Evolutionary conservation across 2,113 vertebrate species (phyloP).

Genomic region (Phalacrocorax pelagicus): DNA sequence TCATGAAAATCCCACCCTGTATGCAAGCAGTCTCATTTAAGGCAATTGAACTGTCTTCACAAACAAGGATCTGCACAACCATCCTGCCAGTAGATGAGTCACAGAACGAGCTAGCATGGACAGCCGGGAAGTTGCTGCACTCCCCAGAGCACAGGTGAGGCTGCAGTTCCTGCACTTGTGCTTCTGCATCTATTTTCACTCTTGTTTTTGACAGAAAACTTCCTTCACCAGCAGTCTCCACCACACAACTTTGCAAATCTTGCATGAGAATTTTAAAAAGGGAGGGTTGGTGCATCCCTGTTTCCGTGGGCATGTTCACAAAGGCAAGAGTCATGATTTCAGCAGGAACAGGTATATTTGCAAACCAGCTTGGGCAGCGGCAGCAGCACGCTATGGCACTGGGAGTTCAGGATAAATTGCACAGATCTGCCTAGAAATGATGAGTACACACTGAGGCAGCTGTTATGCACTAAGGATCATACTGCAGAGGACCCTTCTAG

Average conservation of each 20-base stretch:
- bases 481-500: neutral
- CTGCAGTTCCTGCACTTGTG: neutral
- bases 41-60: neutral
- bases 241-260: neutral
- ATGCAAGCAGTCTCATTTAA: neutral
- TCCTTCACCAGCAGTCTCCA: neutral
- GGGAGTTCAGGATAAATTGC: neutral
- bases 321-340: neutral
- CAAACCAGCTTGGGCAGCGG: neutral
- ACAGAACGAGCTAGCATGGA: fast-evolving
- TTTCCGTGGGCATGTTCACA: neutral
- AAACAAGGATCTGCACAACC: neutral
- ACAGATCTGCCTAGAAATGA: neutral
- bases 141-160: neutral
- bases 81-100: neutral
- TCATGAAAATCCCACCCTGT: neutral
- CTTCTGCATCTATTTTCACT: neutral
- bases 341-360: neutral
- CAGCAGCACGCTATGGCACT: neutral
- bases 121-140: neutral
- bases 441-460: neutral
- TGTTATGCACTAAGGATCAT: neutral
- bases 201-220: neutral
- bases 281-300: neutral
- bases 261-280: neutral